These are phyloP conservation scores for Zaprionus davidi DNA, from an alignment of 1,140 invertebrate genomes.

Conservation along the genomic window DNA sequence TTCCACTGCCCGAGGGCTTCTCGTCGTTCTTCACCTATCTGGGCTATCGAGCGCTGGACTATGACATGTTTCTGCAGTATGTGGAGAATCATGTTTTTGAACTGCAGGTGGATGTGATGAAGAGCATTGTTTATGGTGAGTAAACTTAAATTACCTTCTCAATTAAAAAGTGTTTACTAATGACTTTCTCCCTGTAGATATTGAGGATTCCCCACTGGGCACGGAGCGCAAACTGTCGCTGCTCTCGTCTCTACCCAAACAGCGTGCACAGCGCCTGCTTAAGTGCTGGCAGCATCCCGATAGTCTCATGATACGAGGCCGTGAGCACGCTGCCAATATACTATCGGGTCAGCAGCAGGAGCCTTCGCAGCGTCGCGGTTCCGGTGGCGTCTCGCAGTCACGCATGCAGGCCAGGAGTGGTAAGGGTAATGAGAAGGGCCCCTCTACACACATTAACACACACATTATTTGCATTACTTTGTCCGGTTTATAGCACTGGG, in stretches of 20 bases:
- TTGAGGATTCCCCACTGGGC: constrained; percentile 88
- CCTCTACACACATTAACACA: not conserved
- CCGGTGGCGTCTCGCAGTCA: constrained; percentile 43
- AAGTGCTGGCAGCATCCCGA: constrained; percentile 91
- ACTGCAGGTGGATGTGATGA: constrained; percentile 93
- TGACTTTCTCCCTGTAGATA: constrained; percentile 85
- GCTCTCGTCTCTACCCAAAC: constrained; percentile 89
- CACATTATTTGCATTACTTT: not conserved
- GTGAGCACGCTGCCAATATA: constrained; percentile 92
- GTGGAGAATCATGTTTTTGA: constrained; percentile 92
- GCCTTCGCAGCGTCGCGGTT: constrained; percentile 61
- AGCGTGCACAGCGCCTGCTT: constrained; percentile 89
- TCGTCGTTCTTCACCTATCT: constrained; percentile 94
- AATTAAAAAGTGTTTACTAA: not conserved
- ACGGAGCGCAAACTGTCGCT: constrained; percentile 89
- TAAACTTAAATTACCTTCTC: not conserved
- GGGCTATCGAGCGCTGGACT: constrained; percentile 90
- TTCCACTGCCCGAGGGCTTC: constrained; percentile 93
- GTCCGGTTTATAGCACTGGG: constrained; percentile 53
- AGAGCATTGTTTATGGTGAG: constrained; percentile 91
- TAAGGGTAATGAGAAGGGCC: constrained; percentile 23
- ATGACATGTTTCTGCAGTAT: constrained; percentile 91
- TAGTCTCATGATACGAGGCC: constrained; percentile 90
- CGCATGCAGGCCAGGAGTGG: constrained; percentile 61
- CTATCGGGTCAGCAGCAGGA: constrained; percentile 87